Evolutionary conservation across 2,113 vertebrate species (phyloP), one percentile per base, ranked within the genome.

Genomic region (Rhineura floridana): DNA sequence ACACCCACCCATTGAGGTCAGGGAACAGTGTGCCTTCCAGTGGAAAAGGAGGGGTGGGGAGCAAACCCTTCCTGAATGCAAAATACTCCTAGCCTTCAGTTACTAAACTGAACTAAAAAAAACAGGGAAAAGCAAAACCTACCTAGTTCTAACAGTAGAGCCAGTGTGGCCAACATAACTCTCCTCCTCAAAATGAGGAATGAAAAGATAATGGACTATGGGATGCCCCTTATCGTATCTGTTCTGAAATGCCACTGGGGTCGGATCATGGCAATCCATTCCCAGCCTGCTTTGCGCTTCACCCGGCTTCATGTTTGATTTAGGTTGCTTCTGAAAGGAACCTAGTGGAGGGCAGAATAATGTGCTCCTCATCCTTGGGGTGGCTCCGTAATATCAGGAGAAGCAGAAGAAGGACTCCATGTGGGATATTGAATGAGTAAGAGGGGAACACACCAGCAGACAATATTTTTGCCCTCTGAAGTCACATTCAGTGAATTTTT

Each of bases 41-140:
- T n/a, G 86, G 78, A 48, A 90, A 90, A 82, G 87, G 92, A 85
- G 9, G 69, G 11, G 17, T 5, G 69, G 88, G 90, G 23, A n/a
- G 19, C 23, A 65, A 52, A 50, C n/a, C 19, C 30, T 10, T 13
- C 19, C 30, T 46, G 9, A 77, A 86, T 86, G 17, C 84, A 48
- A 90, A 90, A 84, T 36, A 39, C 59, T 48, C 21, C 23, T 50
- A n/a, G n/a, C n/a, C 72, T 10, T 21, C 42, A 59, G 15, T 19
- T 59, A 19, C 55, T 19, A 59, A 13, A 59, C 55, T 63, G 73
- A 75, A 52, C 11, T 52, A 28, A 30, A 23, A 48, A 50, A 77
- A 42, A 28, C 13, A 50, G 21, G 62, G 44, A 39, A 12, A 52
- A 25, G 17, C 9, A 65, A 39, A 39, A 9, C 11, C 25, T 46